Conservation (phyloP, 1,140 invertebrate species). For the Paraescarpia echinospica region DNA sequence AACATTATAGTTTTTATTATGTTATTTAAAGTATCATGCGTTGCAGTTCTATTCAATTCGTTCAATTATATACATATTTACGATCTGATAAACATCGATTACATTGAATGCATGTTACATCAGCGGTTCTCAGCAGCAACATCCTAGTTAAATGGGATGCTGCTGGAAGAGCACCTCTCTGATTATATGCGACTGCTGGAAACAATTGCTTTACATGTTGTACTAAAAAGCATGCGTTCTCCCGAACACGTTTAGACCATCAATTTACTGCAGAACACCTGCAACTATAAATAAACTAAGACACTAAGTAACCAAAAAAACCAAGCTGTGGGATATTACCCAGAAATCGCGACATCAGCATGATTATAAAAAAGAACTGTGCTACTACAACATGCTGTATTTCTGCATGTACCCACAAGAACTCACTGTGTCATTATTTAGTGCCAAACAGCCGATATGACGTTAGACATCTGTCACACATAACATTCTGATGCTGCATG, state of each 20-base stretch:
- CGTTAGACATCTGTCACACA: not conserved
- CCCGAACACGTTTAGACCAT: not conserved
- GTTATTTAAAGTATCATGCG: not conserved
- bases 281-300: not conserved
- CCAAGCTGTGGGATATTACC: too few relatives aligned
- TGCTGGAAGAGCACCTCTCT: not conserved
- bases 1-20: not conserved
- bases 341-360: too few relatives aligned
- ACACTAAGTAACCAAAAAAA: too few relatives aligned
- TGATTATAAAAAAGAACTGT: too few relatives aligned
- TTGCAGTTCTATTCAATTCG: not conserved
- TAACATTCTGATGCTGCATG: not conserved
- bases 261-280: not conserved
- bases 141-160: not conserved
- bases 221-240: not conserved
- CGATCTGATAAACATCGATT: not conserved
- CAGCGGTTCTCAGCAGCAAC: not conserved
- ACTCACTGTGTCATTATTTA: not conserved
- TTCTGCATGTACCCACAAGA: not conserved
- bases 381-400: not conserved
- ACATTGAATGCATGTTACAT: not conserved
- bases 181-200: not conserved
- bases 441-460: not conserved
- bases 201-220: too few relatives aligned
- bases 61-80: not conserved